These are phyloP conservation scores for Etia nguti DNA, from an alignment of 2,113 vertebrate species.

Conservation along the genomic window DNA sequence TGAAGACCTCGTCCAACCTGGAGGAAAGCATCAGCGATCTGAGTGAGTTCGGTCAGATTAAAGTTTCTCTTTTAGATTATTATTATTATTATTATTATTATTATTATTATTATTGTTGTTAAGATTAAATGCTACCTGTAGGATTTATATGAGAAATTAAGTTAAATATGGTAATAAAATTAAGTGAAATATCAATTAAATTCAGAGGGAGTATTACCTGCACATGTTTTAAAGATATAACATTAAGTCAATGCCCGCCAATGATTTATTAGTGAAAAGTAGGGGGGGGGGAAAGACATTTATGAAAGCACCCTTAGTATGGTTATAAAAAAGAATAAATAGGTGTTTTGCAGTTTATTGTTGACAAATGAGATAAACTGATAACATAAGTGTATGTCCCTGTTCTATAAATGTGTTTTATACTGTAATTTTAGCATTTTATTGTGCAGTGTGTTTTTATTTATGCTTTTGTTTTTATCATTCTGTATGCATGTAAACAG, in stretches of 20 bases:
- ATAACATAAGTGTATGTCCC: not conserved
- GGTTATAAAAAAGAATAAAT: not conserved
- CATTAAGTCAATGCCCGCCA: not conserved
- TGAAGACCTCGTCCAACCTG: not conserved
- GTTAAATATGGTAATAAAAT: not conserved
- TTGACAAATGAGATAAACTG: not conserved
- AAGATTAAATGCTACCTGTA: accelerated
- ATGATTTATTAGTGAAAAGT: not conserved
- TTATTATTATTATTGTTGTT: not conserved
- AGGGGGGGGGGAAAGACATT: not conserved
- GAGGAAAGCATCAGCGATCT: not conserved
- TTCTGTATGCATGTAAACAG: not conserved
- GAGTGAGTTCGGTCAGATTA: not conserved
- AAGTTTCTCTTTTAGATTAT: not conserved
- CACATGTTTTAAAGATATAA: not conserved
- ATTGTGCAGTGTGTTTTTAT: not conserved
- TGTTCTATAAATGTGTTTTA: not conserved
- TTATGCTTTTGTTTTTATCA: not conserved
- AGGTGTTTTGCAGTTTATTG: not conserved
- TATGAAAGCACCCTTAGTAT: not conserved
- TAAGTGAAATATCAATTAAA: not conserved
- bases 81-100: no score
- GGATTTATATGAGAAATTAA: not conserved
- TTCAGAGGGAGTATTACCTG: not conserved
- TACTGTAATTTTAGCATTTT: not conserved